phyloP scores from a whole-genome alignment of 2,797 vertebrate species.

The Syngnathus acus region DNA sequence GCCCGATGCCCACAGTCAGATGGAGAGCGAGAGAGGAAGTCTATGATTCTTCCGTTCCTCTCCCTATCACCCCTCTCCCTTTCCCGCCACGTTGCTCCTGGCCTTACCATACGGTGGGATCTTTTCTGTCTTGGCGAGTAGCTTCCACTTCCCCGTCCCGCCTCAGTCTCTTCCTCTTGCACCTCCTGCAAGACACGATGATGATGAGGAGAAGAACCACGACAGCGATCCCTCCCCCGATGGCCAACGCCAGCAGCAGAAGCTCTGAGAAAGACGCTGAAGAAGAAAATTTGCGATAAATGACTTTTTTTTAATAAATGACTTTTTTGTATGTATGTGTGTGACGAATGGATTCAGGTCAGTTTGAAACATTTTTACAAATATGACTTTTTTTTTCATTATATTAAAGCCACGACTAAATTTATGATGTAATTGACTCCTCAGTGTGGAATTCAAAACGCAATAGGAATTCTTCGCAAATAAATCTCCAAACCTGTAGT shows the following conservation, averaged over 20 bases:
- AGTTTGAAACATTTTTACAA: background rate
- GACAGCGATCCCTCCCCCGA: slow-evolving; percentile 70
- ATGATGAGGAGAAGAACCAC: slow-evolving; percentile 73
- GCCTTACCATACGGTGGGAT: slow-evolving; percentile 66
- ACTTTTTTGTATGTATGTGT: background rate
- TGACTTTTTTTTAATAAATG: background rate
- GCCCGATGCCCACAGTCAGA: slow-evolving; percentile 36
- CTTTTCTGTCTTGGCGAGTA: slow-evolving; percentile 58
- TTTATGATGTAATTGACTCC: too few relatives aligned
- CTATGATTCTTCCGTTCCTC: slow-evolving; percentile 24
- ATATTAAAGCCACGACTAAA: background rate
- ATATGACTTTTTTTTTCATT: background rate
- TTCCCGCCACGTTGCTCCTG: slow-evolving; percentile 21
- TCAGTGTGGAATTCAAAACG: background rate
- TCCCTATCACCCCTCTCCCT: slow-evolving; percentile 16
- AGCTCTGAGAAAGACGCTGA: slow-evolving; percentile 80
- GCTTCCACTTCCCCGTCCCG: slow-evolving; percentile 38
- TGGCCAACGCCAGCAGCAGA: slow-evolving; percentile 71
- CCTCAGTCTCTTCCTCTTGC: slow-evolving; percentile 50
- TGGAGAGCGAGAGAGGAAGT: slow-evolving; percentile 22
- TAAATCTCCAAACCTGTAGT: slow-evolving; percentile 55
- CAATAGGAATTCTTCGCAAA: background rate
- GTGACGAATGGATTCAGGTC: background rate
- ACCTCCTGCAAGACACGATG: slow-evolving; percentile 67
- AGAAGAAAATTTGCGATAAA: background rate